phyloP scores from a whole-genome alignment of 1,140 invertebrate species.

The Hermetia illucens region DNA sequence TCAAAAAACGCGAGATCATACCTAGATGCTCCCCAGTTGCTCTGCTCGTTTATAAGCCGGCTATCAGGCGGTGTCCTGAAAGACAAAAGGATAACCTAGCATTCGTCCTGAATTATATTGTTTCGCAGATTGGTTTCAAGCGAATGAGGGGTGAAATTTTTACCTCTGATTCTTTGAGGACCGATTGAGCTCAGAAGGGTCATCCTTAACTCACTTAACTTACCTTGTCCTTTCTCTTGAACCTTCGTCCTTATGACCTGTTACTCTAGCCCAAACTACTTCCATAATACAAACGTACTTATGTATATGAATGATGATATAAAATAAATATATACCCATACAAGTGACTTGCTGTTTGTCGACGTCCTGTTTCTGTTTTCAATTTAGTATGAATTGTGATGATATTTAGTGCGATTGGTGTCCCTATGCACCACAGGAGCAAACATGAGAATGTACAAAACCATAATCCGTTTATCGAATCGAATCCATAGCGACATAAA shows the following conservation, averaged over 20 bases:
- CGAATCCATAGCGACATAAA: conserved; percentile 54
- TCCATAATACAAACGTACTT: background rate
- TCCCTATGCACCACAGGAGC: conserved; percentile 28
- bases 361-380: conserved; percentile 14
- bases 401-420: conserved; percentile 27
- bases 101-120: background rate
- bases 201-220: background rate
- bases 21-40: background rate
- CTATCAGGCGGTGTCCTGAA: background rate
- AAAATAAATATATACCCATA: background rate
- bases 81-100: background rate
- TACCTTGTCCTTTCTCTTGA: background rate
- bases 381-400: conserved; percentile 21
- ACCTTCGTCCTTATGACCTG: conserved; percentile 1
- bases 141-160: background rate
- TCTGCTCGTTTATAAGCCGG: background rate
- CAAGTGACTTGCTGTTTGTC: conserved; percentile 3
- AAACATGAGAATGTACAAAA: conserved; percentile 33
- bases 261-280: conserved; percentile 1
- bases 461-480: conserved; percentile 50
- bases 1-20: background rate
- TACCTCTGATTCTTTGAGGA: background rate
- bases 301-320: background rate
- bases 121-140: background rate
- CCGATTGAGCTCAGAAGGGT: background rate